phyloP scores from a whole-genome alignment of 2,113 vertebrate genomes.

The Poecile atricapillus region DNA sequence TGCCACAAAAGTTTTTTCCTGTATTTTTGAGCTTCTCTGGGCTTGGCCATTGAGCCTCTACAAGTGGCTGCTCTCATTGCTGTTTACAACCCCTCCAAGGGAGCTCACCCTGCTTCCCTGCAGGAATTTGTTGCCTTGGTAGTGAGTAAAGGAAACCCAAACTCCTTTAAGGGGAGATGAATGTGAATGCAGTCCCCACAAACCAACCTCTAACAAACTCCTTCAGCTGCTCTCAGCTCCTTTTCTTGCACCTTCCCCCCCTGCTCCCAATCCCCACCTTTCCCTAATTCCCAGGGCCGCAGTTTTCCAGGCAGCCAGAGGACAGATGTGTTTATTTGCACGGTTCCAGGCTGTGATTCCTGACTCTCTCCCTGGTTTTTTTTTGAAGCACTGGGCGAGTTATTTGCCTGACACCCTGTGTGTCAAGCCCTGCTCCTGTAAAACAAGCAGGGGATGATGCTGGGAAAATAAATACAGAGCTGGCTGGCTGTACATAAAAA shows the following conservation, averaged over 20 bases:
- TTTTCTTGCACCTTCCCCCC: not conserved
- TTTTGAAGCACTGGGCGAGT: not conserved
- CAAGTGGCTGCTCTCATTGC: not conserved
- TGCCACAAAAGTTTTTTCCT: not conserved
- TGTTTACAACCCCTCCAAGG: not conserved
- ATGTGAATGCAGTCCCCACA: not conserved
- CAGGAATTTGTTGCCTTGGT: slow-evolving; percentile 39
- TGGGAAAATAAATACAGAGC: slow-evolving; percentile 29
- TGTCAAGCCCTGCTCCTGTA: slow-evolving; percentile 17
- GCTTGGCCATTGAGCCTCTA: not conserved
- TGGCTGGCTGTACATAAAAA: slow-evolving; percentile 11
- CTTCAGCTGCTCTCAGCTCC: not conserved
- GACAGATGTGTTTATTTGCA: slow-evolving; percentile 16
- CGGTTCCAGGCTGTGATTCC: not conserved
- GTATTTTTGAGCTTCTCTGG: not conserved
- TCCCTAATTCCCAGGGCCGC: not conserved
- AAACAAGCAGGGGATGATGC: slow-evolving; percentile 9
- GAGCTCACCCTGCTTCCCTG: not conserved
- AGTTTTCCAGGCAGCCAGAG: not conserved
- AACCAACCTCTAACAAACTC: not conserved
- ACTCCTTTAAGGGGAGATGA: not conserved
- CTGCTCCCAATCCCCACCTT: not conserved
- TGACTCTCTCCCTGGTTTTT: not conserved
- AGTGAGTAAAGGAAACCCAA: not conserved
- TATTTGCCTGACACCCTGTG: not conserved